phyloP scores from a whole-genome alignment of 37 sponge, comb jelly and placozoan genomes.

The Beroe forskalii region DNA sequence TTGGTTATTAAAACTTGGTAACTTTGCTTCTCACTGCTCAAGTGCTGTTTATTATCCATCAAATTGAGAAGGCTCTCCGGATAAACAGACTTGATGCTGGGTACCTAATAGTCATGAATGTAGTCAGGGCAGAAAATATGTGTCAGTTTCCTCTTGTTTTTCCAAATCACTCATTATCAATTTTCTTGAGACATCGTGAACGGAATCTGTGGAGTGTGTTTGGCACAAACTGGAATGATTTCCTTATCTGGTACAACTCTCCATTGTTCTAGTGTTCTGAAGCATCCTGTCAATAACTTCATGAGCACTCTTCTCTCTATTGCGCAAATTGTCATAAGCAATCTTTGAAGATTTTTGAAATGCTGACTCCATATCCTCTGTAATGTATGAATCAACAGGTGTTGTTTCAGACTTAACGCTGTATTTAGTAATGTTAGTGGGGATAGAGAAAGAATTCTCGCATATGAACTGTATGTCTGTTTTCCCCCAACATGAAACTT shows the following conservation, averaged over 20 bases:
- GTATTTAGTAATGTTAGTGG: too few species aligned
- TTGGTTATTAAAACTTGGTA: too few species aligned
- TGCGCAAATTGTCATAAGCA: too few species aligned
- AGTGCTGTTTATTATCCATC: too few species aligned
- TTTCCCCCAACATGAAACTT: background rate
- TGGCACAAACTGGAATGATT: too few species aligned
- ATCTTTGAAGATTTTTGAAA: background rate
- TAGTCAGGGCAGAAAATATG: background rate
- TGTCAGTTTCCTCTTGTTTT: background rate
- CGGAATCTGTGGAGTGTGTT: too few species aligned
- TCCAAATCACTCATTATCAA: background rate
- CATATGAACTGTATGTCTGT: background rate
- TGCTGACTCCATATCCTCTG: background rate
- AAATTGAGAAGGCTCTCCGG: too few species aligned
- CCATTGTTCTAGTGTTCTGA: background rate
- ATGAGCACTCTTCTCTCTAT: too few species aligned
- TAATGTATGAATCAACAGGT: background rate
- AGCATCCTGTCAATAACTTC: too few species aligned
- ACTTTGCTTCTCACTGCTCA: too few species aligned
- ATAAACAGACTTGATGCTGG: too few species aligned
- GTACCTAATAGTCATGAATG: background rate
- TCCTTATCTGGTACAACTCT: background rate
- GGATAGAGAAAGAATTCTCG: background rate
- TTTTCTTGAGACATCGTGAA: background rate
- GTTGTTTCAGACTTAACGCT: background rate